Conservation (phyloP, 2,113 vertebrate genomes). For the Hippocampus guttulatus region DNA sequence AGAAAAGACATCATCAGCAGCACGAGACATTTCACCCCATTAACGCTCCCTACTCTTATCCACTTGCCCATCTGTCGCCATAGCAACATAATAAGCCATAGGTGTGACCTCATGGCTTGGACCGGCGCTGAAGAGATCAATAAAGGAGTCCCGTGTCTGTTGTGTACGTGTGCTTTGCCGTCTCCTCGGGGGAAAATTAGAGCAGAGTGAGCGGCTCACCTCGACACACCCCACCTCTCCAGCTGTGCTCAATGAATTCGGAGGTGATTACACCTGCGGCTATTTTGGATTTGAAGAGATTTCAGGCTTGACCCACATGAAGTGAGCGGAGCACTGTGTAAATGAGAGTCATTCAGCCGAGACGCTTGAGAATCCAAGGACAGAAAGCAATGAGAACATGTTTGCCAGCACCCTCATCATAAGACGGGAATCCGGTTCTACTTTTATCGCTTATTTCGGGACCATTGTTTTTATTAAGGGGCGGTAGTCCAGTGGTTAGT, state of each 20-base stretch:
- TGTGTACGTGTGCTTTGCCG: background rate
- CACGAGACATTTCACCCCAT: constrained; percentile 7
- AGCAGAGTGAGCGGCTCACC: constrained; percentile 24
- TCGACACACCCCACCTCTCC: constrained; percentile 30
- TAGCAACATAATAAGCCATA: constrained; percentile 16
- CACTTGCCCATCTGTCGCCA: constrained; percentile 13
- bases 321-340: constrained; percentile 24
- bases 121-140: constrained; percentile 31
- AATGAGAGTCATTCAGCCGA: background rate
- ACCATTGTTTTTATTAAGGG: background rate
- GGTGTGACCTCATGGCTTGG: constrained; percentile 18
- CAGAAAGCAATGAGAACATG: constrained; percentile 2
- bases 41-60: background rate
- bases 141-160: constrained; percentile 23
- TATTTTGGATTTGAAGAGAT: constrained; percentile 53
- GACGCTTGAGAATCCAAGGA: background rate
- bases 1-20: constrained; percentile 23
- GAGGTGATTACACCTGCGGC: constrained; percentile 50
- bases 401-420: background rate
- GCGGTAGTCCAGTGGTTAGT: no score
- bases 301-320: constrained; percentile 61
- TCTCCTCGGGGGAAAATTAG: constrained; percentile 1
- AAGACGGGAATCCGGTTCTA: background rate
- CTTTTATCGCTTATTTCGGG: background rate
- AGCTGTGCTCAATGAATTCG: constrained; percentile 62